Conservation (phyloP, 2,888 invertebrate species). For the Sinelater perroti region DNA sequence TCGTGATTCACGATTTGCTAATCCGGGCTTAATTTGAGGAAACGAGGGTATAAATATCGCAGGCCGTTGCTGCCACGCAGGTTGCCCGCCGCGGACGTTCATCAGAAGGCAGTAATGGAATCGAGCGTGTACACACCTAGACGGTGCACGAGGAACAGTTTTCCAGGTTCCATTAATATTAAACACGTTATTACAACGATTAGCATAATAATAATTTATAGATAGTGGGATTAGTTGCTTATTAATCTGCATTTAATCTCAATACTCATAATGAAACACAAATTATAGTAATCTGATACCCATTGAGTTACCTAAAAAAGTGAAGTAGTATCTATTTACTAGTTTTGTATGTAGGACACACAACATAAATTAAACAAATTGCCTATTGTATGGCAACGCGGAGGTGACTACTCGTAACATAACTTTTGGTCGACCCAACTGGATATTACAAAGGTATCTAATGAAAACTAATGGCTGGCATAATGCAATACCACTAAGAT, state of each 20-base stretch:
- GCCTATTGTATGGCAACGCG: background rate
- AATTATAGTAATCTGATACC: background rate
- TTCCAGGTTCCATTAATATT: no score
- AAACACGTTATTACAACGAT: no score
- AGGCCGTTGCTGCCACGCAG: conserved; percentile 24
- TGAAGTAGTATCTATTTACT: conserved; percentile 1
- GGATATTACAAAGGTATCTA: conserved; percentile 7
- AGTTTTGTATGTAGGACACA: background rate
- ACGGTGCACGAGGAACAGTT: no score
- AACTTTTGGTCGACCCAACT: conserved; percentile 6
- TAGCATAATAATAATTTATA: no score
- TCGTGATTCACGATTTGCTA: conserved; percentile 37
- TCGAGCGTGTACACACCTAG: background rate
- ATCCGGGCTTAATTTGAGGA: conserved; percentile 33
- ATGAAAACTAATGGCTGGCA: conserved; percentile 4
- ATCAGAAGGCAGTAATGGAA: conserved; percentile 9
- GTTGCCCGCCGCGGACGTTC: conserved; percentile 11
- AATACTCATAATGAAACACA: background rate
- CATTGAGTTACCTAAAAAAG: background rate
- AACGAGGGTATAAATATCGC: conserved; percentile 33
- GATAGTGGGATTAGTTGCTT: no score
- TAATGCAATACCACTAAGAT: background rate
- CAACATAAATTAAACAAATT: conserved; percentile 1
- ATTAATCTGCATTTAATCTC: no score
- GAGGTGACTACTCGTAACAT: conserved; percentile 5